Evolutionary conservation across 1,140 invertebrate species (phyloP), one percentile per base, ranked within the genome.

Genomic region (Prorops nasuta): DNA sequence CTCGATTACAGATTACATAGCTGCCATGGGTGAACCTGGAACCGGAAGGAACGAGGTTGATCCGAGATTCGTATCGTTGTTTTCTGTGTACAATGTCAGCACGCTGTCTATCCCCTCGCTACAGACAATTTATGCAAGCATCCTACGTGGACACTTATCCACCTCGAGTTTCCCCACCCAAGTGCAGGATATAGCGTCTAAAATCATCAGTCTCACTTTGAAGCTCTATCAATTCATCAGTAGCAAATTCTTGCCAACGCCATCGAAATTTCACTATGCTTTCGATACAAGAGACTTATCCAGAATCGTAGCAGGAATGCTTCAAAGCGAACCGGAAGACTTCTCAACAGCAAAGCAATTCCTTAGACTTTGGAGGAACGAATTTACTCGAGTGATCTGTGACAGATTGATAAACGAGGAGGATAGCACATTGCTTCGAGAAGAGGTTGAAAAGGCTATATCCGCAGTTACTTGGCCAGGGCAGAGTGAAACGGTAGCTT

Each of bases 221-320:
- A 80, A 87, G 28, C 73, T 95, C n/a, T 96, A 94, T 64, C 87
- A 91, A 81, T 88, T 87, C 65, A 80, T 91, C 22, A 84, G 89
- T 41, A 76, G 80, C 14, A 86, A 92, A 55, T 69, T 96, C 41
- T 89, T 91, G n/a, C 91, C 92, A 14, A 95, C 91, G 0, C 94
- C 94, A 3, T 88, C 87, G 3, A 95, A 92, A 71, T 96, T 96
- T 76, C 92, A 96, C 72, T 96, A 96, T 72, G 91, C 94, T 49
- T 96, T 95, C 75, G 96, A 95, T 71, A 82, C 96, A 72, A 83
- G 92, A 51, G 93, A 96, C 79, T 75, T 96, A 38, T 93, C 91
- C 1, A 82, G 90, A 39, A 86, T 95, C 19, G 86, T 84, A 49
- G 84, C 84, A 31, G 92, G 92, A 2, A 64, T 96, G 50, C 85